phyloP scores from a whole-genome alignment of 2,888 invertebrate species.

The Biston betularia region DNA sequence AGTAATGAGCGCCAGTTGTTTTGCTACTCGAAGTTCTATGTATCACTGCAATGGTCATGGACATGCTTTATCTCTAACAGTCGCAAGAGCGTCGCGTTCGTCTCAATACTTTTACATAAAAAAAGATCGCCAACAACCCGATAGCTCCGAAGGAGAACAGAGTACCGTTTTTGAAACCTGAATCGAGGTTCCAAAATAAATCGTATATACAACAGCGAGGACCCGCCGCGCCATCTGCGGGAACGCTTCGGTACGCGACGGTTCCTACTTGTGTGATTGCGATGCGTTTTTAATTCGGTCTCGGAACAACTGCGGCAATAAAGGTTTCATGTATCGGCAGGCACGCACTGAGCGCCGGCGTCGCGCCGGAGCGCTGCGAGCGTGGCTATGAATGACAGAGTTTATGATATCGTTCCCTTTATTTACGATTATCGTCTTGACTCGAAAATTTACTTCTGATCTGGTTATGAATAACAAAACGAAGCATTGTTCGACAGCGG shows the following conservation, averaged over 20 bases:
- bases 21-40: neutral
- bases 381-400: slow-evolving; percentile 44
- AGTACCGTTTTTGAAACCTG: slow-evolving; percentile 1
- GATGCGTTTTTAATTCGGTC: slow-evolving; percentile 44
- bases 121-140: slow-evolving; percentile 18
- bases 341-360: slow-evolving; percentile 37
- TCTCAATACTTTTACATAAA: too few relatives aligned
- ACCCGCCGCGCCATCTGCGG: slow-evolving; percentile 6
- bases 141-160: neutral
- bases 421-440: slow-evolving; percentile 43
- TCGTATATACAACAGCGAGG: neutral
- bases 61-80: too few relatives aligned
- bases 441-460: slow-evolving; percentile 30
- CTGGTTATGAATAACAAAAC: slow-evolving; percentile 25
- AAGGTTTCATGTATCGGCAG: slow-evolving; percentile 35
- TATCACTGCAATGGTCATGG: too few relatives aligned
- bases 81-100: too few relatives aligned
- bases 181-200: neutral
- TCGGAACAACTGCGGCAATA: slow-evolving; percentile 39
- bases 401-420: slow-evolving; percentile 42
- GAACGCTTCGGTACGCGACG: slow-evolving; percentile 17
- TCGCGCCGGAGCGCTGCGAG: slow-evolving; percentile 24
- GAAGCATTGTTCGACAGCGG: slow-evolving; percentile 3
- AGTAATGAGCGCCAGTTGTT: too few relatives aligned
- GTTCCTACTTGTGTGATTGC: slow-evolving; percentile 34